These are phyloP conservation scores for Odontamblyopus rebecca DNA, from an alignment of 2,797 vertebrate genomes.

Conservation along the genomic window DNA sequence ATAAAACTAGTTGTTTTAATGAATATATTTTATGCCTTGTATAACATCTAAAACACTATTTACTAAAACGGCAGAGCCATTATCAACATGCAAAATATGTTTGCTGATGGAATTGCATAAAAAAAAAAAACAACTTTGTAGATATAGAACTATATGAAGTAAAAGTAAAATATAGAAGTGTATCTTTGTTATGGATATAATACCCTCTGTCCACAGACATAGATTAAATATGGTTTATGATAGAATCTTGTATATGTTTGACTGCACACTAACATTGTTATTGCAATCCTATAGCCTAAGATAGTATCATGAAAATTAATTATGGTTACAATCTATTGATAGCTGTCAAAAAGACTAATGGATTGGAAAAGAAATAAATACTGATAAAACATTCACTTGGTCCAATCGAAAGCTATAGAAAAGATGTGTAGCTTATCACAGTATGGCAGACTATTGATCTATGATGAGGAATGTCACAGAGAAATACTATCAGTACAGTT, in stretches of 20 bases:
- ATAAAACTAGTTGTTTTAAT: too few relatives aligned
- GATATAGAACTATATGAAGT: not conserved
- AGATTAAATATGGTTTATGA: constrained; percentile 1
- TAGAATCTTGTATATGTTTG: not conserved
- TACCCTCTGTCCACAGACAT: not conserved
- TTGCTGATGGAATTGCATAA: not conserved
- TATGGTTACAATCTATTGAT: constrained; percentile 12
- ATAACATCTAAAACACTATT: too few relatives aligned
- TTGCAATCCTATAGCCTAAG: not conserved
- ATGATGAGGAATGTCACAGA: not conserved
- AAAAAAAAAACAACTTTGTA: too few relatives aligned
- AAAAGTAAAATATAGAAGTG: not conserved
- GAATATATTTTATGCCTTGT: too few relatives aligned
- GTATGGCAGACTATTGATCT: not conserved
- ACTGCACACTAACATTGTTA: not conserved
- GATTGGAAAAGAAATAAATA: constrained; percentile 1
- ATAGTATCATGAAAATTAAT: not conserved
- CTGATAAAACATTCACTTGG: not conserved
- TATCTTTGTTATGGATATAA: not conserved
- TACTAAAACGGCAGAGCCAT: too few relatives aligned
- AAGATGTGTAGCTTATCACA: not conserved
- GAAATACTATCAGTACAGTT: not conserved
- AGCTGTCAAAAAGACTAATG: constrained; percentile 3
- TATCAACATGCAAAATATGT: not conserved
- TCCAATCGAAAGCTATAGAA: constrained; percentile 1